Base-by-base conservation (phyloP, 35 echinoderm and acorn worm genomes). In the Heliocidaris tuberculata region DNA sequence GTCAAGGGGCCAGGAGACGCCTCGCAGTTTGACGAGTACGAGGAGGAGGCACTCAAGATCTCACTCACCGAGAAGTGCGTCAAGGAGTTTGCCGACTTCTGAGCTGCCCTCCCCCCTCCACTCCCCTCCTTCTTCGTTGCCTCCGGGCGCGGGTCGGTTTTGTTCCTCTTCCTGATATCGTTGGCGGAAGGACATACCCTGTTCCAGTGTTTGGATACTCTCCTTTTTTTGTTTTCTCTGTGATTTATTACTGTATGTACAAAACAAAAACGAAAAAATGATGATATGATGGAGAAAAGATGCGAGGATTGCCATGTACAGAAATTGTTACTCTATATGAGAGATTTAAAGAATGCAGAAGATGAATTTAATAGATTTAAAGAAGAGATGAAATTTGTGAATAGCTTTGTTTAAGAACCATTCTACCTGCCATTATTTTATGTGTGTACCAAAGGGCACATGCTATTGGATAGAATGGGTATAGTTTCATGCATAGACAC, bases 41-140 rank as follows among this genome's bases (percentile, higher is more conserved):
- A 99, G 89, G 98, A 99, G 61, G 98, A 99, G 94, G 78, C 95
- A 13, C 95, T 99, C 87, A 95, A 96, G 59, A 99, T 99, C 88
- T 99, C 98, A 93, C 94, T 94, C 92, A 96, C 96, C 60, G 96
- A 97, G 90, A 99, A 99, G 94, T 99, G 98, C 93, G 96, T 95
- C 59, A 96, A 96, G 59, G 98, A 99, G 91, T 99, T 99, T 99
- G 98, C 98, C 27, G 98, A 99, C 91, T 99, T 99, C 90, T 99
- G 95, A 96, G 94, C 88, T 52, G 21, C 60, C 49, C n/a, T n/a
- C n/a, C 11, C 31, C 89, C 93, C 24, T 13, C 11, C 15, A 13
- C 65, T 49, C 48, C 29, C 35, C 87, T 89, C 12, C 47, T 29
- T n/a, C 31, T 32, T 48, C 32, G 47, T 89, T 48, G 31, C 87